Base-by-base conservation (phyloP, 2,888 invertebrate genomes). In the Campopleginae sp. region DNA sequence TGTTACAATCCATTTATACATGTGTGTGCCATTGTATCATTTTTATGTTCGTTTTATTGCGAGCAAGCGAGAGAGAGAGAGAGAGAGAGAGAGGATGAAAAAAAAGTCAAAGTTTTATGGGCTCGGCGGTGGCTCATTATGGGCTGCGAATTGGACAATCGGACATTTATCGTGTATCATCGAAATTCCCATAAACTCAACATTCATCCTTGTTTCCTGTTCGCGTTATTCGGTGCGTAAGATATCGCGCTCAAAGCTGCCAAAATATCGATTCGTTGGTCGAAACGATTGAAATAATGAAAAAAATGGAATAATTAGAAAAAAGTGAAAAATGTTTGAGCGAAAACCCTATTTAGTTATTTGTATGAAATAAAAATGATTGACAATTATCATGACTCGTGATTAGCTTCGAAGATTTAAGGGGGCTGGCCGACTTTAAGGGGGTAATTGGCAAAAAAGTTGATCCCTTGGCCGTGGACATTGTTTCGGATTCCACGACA, bases 11-110 rank as follows among this genome's bases (percentile, higher is more conserved):
- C 70, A 77, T 75, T 71, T 63, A 74, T 19, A 78, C 14, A 75
- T 19, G 79, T 82, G 80, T 19, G 79, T 82, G 82, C 82, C 82
- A 85, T 85, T 76, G 12, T 51, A 63, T 66, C 66, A 48, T 85
- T 23, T 75, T 19, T 58, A 65, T 65, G 31, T 42, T 72, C 65
- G 31, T 77, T 61, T 44, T 48, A 54, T 68, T 19, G 17, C 7
- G 72, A 75, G 33, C n/a, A 14, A 27, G 63, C 33, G n/a, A 38
- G 19, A 31, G 27, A 14, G 58, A 51, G 31, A 75, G 19, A 44
- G 12, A 23, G 46, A 48, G n/a, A 38, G 19, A 14, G 14, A 14
- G 27, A 51, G 31, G 5, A 38, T 38, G 10, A 72, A 68, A 58
- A 75, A 61, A 79, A 77, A 48, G 68, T 51, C 79, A 76, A 85